Evolutionary conservation across 2,113 vertebrate species (phyloP).

Genomic region (Corythornis vintsioides): DNA sequence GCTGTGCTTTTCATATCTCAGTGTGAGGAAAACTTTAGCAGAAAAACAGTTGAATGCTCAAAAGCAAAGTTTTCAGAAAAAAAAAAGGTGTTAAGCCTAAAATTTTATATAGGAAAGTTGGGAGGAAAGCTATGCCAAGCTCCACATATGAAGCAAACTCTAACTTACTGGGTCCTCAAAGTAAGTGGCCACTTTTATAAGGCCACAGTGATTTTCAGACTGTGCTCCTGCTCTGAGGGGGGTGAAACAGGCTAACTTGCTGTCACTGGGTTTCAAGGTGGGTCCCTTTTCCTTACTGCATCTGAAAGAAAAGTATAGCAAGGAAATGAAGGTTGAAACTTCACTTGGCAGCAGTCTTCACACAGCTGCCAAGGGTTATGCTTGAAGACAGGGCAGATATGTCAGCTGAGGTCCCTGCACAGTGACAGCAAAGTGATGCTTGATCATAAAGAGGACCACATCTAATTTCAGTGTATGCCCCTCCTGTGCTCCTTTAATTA

Average conservation of each 20-base stretch:
- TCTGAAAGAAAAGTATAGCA: neutral
- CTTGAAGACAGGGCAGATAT: accelerated
- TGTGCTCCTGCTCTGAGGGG: neutral
- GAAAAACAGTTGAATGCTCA: neutral
- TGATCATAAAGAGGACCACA: neutral
- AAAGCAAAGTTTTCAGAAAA: neutral
- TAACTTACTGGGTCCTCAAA: neutral
- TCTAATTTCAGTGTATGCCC: neutral
- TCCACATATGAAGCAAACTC: neutral
- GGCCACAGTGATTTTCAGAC: neutral
- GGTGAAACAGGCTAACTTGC: neutral
- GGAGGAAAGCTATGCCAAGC: conserved; percentile 14
- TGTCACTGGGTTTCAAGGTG: neutral
- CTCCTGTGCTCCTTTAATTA: neutral
- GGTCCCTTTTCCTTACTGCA: neutral
- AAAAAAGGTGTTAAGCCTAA: conserved; percentile 37
- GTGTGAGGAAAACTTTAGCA: neutral
- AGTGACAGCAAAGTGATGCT: neutral
- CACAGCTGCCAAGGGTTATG: neutral
- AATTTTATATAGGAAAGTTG: conserved; percentile 12
- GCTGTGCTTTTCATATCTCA: neutral
- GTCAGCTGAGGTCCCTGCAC: neutral
- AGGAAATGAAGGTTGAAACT: neutral
- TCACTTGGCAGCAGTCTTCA: neutral
- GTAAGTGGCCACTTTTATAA: neutral